Percentiles rank a stretch among this genome's conserved stretches.
Conservation (phyloP, 1,140 invertebrate genomes). For the Euschistus heros region DNA sequence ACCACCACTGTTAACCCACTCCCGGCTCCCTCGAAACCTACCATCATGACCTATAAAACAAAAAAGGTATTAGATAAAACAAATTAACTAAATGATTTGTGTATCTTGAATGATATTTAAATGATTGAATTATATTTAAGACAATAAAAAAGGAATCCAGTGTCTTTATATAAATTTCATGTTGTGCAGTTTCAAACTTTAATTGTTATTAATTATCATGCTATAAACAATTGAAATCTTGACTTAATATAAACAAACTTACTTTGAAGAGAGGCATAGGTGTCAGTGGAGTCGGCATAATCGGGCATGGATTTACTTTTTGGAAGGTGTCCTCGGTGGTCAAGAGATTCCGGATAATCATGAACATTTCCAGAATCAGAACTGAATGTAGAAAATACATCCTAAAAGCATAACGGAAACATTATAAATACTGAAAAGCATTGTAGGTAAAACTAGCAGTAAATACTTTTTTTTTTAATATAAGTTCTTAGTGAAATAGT, state of each 20-base stretch:
- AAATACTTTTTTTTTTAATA: no score
- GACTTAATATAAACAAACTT: slow-evolving; percentile 8
- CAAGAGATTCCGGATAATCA: slow-evolving; percentile 44
- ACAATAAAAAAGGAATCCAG: no score
- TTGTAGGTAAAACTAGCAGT: not conserved
- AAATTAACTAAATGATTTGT: no score
- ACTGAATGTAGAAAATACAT: slow-evolving; percentile 51
- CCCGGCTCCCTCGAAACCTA: slow-evolving; percentile 36
- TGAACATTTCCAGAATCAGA: slow-evolving; percentile 54
- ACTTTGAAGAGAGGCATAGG: slow-evolving; percentile 40
- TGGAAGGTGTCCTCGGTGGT: slow-evolving; percentile 35
- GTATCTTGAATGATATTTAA: no score
- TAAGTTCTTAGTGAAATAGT: not conserved
- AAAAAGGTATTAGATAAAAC: slow-evolving; percentile 1
- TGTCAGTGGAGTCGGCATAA: slow-evolving; percentile 42
- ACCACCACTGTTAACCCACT: slow-evolving; percentile 27
- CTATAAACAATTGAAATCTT: not conserved
- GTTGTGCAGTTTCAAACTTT: not conserved
- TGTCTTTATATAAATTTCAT: no score
- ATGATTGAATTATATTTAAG: no score
- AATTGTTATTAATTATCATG: not conserved
- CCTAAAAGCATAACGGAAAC: slow-evolving; percentile 31
- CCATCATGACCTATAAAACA: slow-evolving; percentile 38
- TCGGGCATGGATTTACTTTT: slow-evolving; percentile 49
- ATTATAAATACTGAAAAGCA: slow-evolving; percentile 4